phyloP scores from a whole-genome alignment of 2,797 vertebrate species.

The Anas flavirostris region DNA sequence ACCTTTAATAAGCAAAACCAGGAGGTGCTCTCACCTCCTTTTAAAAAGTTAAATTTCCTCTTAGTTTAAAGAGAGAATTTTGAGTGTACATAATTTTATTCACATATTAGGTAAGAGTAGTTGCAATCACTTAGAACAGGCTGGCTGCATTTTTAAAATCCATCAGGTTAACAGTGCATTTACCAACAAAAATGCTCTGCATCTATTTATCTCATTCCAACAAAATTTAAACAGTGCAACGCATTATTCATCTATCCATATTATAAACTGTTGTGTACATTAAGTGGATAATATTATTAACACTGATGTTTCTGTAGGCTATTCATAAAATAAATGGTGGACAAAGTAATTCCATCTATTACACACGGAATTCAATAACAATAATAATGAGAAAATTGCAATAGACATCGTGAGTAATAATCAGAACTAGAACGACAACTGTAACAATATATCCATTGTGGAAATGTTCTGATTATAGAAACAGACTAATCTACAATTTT shows the following conservation, averaged over 20 bases:
- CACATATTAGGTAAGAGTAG: not conserved
- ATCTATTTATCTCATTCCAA: conserved; percentile 44
- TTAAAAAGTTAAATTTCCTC: not conserved
- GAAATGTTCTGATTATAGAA: conserved; percentile 48
- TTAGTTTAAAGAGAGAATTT: not conserved
- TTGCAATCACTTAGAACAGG: not conserved
- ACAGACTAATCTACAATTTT: conserved; percentile 40
- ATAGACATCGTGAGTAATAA: conserved; percentile 69
- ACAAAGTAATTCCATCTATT: conserved; percentile 61
- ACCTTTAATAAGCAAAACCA: not conserved
- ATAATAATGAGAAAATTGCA: conserved; percentile 61
- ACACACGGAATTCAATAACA: conserved; percentile 47
- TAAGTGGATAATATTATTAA: conserved; percentile 66
- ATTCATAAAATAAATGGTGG: conserved; percentile 65
- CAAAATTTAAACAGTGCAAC: conserved; percentile 52
- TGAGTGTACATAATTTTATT: not conserved
- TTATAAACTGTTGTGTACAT: conserved; percentile 59
- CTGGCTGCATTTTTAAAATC: not conserved
- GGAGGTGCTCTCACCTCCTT: not conserved
- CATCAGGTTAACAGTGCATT: not conserved
- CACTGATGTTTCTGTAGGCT: conserved; percentile 56
- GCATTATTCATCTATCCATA: conserved; percentile 48
- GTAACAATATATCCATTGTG: conserved; percentile 64
- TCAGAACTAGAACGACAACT: conserved; percentile 65
- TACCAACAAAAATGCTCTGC: not conserved